Evolutionary conservation across 2,888 invertebrate species (phyloP).

Genomic region (Cheilosia soror): DNA sequence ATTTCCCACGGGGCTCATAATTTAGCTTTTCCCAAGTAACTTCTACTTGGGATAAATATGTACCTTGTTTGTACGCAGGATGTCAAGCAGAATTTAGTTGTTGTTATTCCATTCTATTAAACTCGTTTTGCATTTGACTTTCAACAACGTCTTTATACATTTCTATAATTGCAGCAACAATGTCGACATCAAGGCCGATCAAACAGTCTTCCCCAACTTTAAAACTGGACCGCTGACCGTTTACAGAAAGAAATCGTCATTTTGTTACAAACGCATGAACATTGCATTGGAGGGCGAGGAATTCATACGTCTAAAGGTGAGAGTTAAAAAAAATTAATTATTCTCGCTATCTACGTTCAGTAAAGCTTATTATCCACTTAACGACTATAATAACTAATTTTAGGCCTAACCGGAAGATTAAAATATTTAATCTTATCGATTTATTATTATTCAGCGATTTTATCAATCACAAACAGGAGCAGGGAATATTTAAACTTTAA

Average conservation of each 20-base stretch:
- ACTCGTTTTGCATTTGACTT: background rate
- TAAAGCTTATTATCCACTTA: background rate
- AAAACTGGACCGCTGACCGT: conserved; percentile 87
- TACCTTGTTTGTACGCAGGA: background rate
- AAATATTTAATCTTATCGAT: conserved; percentile 21
- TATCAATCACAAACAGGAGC: background rate
- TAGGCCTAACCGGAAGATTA: background rate
- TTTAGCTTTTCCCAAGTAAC: too few relatives aligned
- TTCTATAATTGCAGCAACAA: conserved; percentile 67
- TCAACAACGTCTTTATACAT: background rate
- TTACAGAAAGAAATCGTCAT: conserved; percentile 87
- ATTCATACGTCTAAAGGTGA: conserved; percentile 85
- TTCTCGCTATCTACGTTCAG: background rate
- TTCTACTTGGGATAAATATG: background rate
- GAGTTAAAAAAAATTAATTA: conserved; percentile 6
- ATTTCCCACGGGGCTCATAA: too few relatives aligned
- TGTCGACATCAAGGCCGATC: conserved; percentile 79
- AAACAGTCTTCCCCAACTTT: conserved; percentile 85
- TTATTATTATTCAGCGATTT: background rate
- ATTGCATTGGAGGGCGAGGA: conserved; percentile 85
- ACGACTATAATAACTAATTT: background rate
- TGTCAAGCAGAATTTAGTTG: too few relatives aligned
- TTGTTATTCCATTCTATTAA: too few relatives aligned
- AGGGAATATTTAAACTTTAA: background rate
- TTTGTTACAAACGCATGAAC: conserved; percentile 88